A percentile compares a stretch with the other conserved stretches of the same genome.
Conservation (phyloP, 2,113 vertebrate genomes). For the Helogale parvula region DNA sequence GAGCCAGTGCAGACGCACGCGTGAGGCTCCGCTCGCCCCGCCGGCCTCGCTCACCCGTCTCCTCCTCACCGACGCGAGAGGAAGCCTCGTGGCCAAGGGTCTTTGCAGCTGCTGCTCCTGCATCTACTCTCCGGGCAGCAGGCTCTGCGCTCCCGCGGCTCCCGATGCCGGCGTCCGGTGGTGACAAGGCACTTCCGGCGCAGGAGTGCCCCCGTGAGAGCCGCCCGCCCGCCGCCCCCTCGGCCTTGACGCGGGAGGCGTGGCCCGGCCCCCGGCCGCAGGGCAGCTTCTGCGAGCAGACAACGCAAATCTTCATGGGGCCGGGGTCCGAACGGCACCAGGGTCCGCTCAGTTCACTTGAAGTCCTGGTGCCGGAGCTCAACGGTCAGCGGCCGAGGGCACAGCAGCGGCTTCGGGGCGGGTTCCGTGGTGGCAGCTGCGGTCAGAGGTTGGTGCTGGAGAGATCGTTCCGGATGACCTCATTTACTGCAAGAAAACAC, state of each 20-base stretch:
- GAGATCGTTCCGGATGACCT: constrained; percentile 97
- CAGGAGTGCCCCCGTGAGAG: constrained; percentile 56
- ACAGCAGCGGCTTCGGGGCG: not conserved
- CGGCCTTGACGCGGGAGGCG: not conserved
- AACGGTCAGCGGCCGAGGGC: not conserved
- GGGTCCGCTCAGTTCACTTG: constrained; percentile 53
- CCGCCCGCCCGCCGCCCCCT: not conserved
- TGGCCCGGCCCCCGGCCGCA: not conserved
- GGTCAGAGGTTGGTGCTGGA: constrained; percentile 92
- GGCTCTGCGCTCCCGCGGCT: constrained; percentile 73
- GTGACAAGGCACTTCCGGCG: constrained; percentile 88
- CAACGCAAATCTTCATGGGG: constrained; percentile 58
- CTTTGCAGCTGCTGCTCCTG: constrained; percentile 67
- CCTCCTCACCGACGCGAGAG: not conserved
- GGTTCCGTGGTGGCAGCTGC: constrained; percentile 71
- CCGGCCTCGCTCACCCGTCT: not conserved
- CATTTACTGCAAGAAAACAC: constrained; percentile 93
- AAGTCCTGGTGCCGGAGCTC: constrained; percentile 4
- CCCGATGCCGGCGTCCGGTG: constrained; percentile 73
- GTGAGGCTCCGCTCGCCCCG: fast-evolving
- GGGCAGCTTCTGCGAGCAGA: constrained; percentile 44
- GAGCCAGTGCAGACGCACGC: not conserved
- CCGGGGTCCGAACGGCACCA: constrained; percentile 74
- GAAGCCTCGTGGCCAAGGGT: constrained; percentile 49
- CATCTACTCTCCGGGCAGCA: constrained; percentile 72